Base-by-base conservation (phyloP, 2,797 vertebrate species). In the Tangara arthus region DNA sequence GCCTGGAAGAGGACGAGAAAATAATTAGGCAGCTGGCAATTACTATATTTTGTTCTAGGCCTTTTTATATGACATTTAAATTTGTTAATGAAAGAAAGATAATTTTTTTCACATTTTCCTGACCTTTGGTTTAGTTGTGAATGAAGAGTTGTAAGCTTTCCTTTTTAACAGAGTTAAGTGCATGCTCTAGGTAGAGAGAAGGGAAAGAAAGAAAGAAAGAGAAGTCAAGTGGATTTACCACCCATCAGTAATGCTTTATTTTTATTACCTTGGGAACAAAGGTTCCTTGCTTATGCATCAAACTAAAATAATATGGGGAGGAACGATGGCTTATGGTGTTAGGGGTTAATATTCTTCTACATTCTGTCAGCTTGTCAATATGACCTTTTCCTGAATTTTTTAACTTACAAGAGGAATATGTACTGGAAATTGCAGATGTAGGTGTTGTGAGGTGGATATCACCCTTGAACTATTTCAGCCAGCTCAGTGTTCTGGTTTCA, bases 11-110 rank as follows among this genome's bases (percentile, higher is more conserved):
- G 64, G 63, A 79, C 83, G 80, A 90, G 73, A 93, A 89, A 94
- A 85, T 89, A 84, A 94, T 91, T 71, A 89, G 80, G 63, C 66
- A 82, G 77, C 56, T 91, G 91, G 44, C 42, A 87, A 81, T 87
- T 92, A 66, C 59, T 66, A 0, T 28, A 30, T 90, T 96, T 93
- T 94, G 20, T 88, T 89, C 72, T 70, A 63, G 49, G 49, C 35
- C 26, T 55, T 93, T 93, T 94, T 71, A 42, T 18, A 63, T 87
- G 34, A 47, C 37, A 47, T 90, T 83, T 86, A 53, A 88, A 79
- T 80, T 57, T 87, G 69, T 93, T 94, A 72, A 71, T 90, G 69
- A 70, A 94, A 78, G 34, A 72, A 70, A 79, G 63, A 64, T 82
- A 11, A 26, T 53, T 70, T 70, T 70, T 72, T 68, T 60, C 28